Evolutionary conservation across 2,113 vertebrate genomes (phyloP), one percentile per base, ranked within the genome.

Genomic region (Eulemur rufifrons): DNA sequence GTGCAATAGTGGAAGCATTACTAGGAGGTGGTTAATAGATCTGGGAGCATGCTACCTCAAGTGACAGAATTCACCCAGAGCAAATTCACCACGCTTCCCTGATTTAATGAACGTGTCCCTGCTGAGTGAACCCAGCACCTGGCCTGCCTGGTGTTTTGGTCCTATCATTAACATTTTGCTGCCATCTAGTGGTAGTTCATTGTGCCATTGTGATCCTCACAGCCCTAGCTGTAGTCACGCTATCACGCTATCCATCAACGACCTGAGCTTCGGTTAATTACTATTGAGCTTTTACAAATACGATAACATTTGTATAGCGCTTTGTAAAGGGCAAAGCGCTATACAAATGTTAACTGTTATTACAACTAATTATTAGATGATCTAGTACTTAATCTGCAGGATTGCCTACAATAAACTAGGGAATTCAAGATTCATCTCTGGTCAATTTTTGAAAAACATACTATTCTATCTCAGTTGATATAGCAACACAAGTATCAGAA

Each of bases 271-370:
- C 92, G 81, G 66, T 92, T 97, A 97, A 97, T 98, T 97, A 93
- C 81, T 97, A 86, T 93, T 91, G 94, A 97, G 74, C 93, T 87
- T 96, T 96, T 89, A 89, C 86, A 96, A 96, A 95, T 95, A 85
- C 7, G 39, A 23, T 95, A 91, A 87, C 78, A 84, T 97, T 97
- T 97, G 76, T 91, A 63, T 81, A 93, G 91, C 3, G 2, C 63
- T 95, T 94, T 96, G 74, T 95, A 93, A 97, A 97, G 95, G 68
- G 93, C 78, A 97, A 95, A 97, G 61, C 8, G 1, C 86, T 93
- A 89, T 74, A 86, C 42, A 86, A 95, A 95, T 97, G 86, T 95
- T 96, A 95, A 89, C 83, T 87, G 71, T 95, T 97, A 95, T 96
- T 97, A 95, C 92, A 96, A 92, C 69, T 97, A 66, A 95, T 97